Percentiles rank a stretch among this genome's conserved stretches.
Evolutionary conservation across 2,888 invertebrate species (phyloP).

Genomic region (Leucania comma): DNA sequence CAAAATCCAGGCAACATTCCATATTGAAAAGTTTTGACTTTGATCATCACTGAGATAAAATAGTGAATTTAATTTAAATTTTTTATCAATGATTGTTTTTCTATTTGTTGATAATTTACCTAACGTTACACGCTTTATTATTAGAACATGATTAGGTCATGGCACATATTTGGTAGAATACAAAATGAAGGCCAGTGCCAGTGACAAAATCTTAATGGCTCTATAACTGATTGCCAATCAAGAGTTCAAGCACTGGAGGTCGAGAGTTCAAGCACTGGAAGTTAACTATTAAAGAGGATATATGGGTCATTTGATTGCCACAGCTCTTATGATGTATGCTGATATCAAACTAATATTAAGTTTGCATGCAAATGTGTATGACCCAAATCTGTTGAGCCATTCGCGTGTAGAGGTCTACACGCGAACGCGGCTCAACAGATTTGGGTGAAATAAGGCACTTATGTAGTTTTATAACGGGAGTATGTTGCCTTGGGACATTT

Average conservation of each 20-base stretch:
- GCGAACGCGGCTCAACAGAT: no score
- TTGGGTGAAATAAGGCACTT: no score
- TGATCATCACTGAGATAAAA: no score
- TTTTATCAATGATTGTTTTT: no score
- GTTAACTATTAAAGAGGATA: not conserved
- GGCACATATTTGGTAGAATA: not conserved
- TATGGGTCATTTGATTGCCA: constrained; percentile 8
- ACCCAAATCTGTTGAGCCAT: no score
- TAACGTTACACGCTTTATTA: not conserved
- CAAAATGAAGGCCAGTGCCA: not conserved
- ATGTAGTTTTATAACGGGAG: no score
- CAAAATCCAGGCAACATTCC: no score
- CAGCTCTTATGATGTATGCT: not conserved
- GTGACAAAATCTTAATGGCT: constrained; percentile 22
- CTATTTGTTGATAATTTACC: no score
- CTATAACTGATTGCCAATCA: constrained; percentile 30
- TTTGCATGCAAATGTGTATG: not conserved
- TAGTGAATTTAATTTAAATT: no score
- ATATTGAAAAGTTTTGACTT: no score
- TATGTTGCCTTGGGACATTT: no score
- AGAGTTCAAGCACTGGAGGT: constrained; percentile 36
- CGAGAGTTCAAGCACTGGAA: constrained; percentile 23
- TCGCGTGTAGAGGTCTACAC: no score
- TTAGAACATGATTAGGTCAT: constrained; percentile 9
- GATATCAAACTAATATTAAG: not conserved